Evolutionary conservation across 2,888 invertebrate species (phyloP), one percentile per base, ranked within the genome.

Genomic region (Tricholauxania praeusta): DNA sequence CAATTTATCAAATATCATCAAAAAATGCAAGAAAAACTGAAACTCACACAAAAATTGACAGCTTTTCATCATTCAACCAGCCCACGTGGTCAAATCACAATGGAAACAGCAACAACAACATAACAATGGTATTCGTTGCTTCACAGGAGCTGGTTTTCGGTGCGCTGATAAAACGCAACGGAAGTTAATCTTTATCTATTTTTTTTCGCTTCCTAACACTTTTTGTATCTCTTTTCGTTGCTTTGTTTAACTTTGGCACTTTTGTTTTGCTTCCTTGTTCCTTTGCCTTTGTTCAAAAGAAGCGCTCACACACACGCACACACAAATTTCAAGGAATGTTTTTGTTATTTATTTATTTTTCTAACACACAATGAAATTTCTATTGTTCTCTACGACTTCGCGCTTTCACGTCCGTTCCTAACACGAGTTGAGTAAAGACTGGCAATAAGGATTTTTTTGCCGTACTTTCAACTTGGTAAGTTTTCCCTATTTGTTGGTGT

Each of bases 31-130:
- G 39, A 39, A 39, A 48, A 28, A 49, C 19, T 22, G 14, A 65
- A 65, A 65, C 64, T 51, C 47, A 63, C 63, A 48, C 48, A 17
- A 12, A 55, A 67, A 39, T 39, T 39, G 47, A 67, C 32, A 55
- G 39, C 67, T 10, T 39, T 53, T 55, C 39, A 39, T 39, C 39
- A 39, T 10, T 10, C 39, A 39, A 39, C 4, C 39, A 32, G 19
- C 39, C 39, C 67, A 67, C 67, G 67, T 67, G 67, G 47, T 55
- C 47, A 32, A 53, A 55, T 39, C 48, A 39, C 39, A 14, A 32
- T 2, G 32, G 12, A 19, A 63, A 48, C 47, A 15, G 14, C 66
- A 17, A 12, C 66, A 12, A 3, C 53, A 55, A 39, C 55, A 55
- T n/a, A 14, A 64, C 52, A 28, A n/a, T n/a, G 39, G 19, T 48